Evolutionary conservation across 2,888 invertebrate species (phyloP), one percentile per base, ranked within the genome.

Genomic region (Metacarcinus magister): DNA sequence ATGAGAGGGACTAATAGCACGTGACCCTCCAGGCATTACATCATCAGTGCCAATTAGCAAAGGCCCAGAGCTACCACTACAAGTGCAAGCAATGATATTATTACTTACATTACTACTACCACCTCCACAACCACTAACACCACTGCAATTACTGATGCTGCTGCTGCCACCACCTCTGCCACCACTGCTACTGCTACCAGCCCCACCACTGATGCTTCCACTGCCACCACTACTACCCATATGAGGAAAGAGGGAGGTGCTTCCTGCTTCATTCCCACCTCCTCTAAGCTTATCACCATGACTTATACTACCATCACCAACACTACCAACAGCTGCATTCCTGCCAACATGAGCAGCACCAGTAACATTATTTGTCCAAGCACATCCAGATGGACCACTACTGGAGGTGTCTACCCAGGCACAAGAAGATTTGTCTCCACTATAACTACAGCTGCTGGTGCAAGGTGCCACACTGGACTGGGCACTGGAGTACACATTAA

Each of bases 1-100:
- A 94, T 95, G 95, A n/a, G 96, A 95, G 43, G 96, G 96, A 92
- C 94, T 95, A 75, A 96, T 93, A 94, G 96, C 91, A 93, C 96
- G 93, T 67, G 93, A 90, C 67, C 93, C 95, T 82, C 95, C 95
- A 94, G 89, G 89, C 95, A 89, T 89, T 67, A 23, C 93, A 93
- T 93, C 96, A 95, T 94, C 94, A 48, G n/a, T 75, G 94, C 93
- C 89, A 94, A 10, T 92, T 4, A 46, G 48, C 23, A 23, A 28
- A 92, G n/a, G 23, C 32, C 87, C 87, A 75, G n/a, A 19, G 10
- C 67, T 43, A 82, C 95, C 96, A 92, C 94, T 87, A 60, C 92
- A 39, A 75, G 32, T 93, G 46, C 95, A 93, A 60, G 43, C 93
- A 54, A 48, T 67, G 16, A 82, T 44, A 13, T 39, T 48, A 67